Base-by-base conservation (phyloP, 2,113 vertebrate species). In the Spea bombifrons region DNA sequence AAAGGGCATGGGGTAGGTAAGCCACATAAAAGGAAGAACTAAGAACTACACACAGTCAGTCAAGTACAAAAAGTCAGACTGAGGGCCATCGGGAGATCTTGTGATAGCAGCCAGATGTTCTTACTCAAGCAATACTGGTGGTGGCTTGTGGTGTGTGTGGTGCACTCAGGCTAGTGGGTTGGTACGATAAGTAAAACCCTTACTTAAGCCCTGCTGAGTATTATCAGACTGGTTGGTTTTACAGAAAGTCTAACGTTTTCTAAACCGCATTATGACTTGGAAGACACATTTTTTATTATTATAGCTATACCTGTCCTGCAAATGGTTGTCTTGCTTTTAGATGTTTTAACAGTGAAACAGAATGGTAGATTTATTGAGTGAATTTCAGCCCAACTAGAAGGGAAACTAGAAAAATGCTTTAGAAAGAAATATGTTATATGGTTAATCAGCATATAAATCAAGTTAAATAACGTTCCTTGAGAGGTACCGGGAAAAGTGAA, bases 381-480 rank as follows among this genome's bases (percentile, higher is more conserved):
- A 16, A 66, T 61, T 75, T n/a, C 16, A 52, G 12, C 49, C 44
- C 44, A 50, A 49, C 50, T 16, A 47, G 9, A 17, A 48, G 50
- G 13, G 0, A 9, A 12, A 17, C 5, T 50, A 8, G 4, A 17
- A 10, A 75, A 73, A 75, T 49, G 43, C 47, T 50, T 66, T 46
- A 75, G 46, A 65, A 44, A 75, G 47, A 75, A 61, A 65, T 74
- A 61, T 63, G 72, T 7, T 50, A 47, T 75, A 43, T 10, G 47
- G n/a, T 30, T 65, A 65, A 64, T 50, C 45, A 65, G 73, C 73
- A 75, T 49, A 75, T 75, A 75, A 75, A 75, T 65, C 57, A 75
- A 64, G 59, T 49, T 75, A 65, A 75, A 74, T 49, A 61, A 65
- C 10, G 49, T 66, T 30, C 49, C 46, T 10, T 16, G 46, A 9